These are phyloP conservation scores for Gymnopithys bicolor DNA, from an alignment of 2,797 vertebrate genomes.

Conservation along the genomic window DNA sequence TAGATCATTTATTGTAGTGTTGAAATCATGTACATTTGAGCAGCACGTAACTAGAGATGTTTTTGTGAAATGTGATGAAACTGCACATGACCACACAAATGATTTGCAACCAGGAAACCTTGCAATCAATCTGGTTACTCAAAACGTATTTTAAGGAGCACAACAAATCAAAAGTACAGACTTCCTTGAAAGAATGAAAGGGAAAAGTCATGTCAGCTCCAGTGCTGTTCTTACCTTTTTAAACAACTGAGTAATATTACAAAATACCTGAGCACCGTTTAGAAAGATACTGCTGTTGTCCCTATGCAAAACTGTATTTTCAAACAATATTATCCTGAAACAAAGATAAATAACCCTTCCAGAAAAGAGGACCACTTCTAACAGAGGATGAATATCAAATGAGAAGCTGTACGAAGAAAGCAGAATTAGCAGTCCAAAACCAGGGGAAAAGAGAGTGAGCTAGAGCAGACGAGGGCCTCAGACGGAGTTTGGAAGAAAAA, in stretches of 20 bases:
- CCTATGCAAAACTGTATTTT: neutral
- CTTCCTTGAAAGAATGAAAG: neutral
- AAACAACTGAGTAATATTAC: neutral
- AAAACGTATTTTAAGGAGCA: neutral
- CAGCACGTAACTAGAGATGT: neutral
- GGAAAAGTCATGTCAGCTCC: neutral
- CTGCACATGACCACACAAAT: neutral
- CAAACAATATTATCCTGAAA: neutral
- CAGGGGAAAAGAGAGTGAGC: neutral
- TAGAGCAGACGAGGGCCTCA: neutral
- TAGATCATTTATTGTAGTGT: neutral
- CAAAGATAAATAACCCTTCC: neutral
- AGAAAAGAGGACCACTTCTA: neutral
- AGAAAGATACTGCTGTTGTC: neutral
- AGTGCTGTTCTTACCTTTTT: neutral
- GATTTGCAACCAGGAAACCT: conserved; percentile 16
- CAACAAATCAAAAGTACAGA: neutral
- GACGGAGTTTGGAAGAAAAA: neutral
- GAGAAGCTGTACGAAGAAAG: neutral
- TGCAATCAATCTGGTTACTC: neutral
- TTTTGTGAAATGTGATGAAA: conserved; percentile 43
- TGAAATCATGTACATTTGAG: neutral
- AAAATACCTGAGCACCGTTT: neutral
- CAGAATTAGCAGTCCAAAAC: neutral
- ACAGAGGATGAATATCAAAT: neutral